phyloP scores from a whole-genome alignment of 1,140 invertebrate species.

The Tetramorium parvispinum region DNA sequence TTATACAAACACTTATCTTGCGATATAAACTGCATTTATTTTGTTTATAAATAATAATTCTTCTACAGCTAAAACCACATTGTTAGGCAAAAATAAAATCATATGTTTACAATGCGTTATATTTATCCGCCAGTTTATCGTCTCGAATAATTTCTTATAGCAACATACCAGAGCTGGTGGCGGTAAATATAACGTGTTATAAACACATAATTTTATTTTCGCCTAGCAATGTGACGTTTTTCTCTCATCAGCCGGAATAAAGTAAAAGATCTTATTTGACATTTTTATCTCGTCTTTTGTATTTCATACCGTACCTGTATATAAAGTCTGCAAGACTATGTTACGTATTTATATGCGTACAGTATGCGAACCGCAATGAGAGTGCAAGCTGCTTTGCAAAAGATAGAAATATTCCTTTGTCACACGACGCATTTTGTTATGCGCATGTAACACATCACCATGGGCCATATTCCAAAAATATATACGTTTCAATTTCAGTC shows the following conservation, averaged over 20 bases:
- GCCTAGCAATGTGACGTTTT: background rate
- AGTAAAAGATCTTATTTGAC: slow-evolving; percentile 14
- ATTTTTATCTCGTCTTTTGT: slow-evolving; percentile 14
- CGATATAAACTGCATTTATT: background rate
- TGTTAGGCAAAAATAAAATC: too few relatives aligned
- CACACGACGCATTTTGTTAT: slow-evolving; percentile 28
- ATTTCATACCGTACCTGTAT: background rate
- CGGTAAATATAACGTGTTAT: background rate
- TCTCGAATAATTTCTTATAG: too few relatives aligned
- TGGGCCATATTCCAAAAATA: slow-evolving; percentile 40
- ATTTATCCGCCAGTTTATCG: too few relatives aligned
- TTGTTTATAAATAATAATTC: background rate
- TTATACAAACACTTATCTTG: slow-evolving; percentile 9
- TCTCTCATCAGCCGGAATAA: background rate
- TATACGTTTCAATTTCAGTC: slow-evolving; percentile 51
- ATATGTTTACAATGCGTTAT: too few relatives aligned
- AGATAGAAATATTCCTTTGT: slow-evolving; percentile 46
- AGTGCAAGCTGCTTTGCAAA: slow-evolving; percentile 43
- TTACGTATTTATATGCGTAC: slow-evolving; percentile 4
- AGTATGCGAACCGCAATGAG: slow-evolving; percentile 6
- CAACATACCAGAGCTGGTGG: too few relatives aligned
- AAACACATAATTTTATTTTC: background rate
- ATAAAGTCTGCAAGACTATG: background rate
- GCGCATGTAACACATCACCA: slow-evolving; percentile 26
- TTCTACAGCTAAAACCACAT: background rate